A percentile compares a stretch with the other conserved stretches of the same genome.
Conservation (phyloP, 1,140 invertebrate genomes). For the Anastrepha obliqua region DNA sequence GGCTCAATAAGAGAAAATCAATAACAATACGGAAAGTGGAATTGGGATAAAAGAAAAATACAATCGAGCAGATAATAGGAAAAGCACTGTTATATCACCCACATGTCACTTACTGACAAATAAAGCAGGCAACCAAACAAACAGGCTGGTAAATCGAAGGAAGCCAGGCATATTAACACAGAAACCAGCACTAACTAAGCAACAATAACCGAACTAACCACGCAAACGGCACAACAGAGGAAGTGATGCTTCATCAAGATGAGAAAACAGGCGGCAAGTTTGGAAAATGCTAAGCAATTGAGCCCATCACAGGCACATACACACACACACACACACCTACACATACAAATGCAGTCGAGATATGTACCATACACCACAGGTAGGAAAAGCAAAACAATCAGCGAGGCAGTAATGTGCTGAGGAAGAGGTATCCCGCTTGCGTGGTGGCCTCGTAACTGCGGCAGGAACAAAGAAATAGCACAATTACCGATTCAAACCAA, state of each 20-base stretch:
- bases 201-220: constrained; percentile 15
- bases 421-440: background rate
- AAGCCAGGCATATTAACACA: background rate
- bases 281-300: background rate
- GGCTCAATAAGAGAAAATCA: background rate
- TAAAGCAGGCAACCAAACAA: background rate
- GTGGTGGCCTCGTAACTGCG: background rate
- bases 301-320: constrained; percentile 25
- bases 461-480: constrained; percentile 41
- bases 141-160: background rate
- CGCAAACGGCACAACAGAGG: background rate
- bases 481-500: constrained; percentile 66
- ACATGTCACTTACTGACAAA: background rate
- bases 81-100: background rate
- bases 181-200: background rate
- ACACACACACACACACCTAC: background rate
- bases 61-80: background rate
- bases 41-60: background rate
- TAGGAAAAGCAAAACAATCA: background rate
- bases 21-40: background rate
- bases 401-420: background rate
- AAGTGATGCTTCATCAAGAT: background rate
- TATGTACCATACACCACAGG: constrained; percentile 14
- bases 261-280: background rate
- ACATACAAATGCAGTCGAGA: background rate